Evolutionary conservation across 2,888 invertebrate species (phyloP), one percentile per base, ranked within the genome.

Genomic region (Scelioninae gen. 2): DNA sequence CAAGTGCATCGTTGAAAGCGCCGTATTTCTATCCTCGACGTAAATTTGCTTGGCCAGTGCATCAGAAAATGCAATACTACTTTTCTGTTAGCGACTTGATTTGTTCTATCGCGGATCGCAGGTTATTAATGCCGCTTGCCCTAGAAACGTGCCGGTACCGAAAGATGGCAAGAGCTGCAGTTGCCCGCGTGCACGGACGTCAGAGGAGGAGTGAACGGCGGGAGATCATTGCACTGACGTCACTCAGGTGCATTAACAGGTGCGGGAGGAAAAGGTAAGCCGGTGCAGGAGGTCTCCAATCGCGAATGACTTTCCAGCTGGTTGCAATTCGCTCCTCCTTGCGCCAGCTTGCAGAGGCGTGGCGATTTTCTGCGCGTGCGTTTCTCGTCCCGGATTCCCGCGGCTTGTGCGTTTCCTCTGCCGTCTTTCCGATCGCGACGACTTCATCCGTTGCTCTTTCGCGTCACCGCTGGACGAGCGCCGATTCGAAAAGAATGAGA

Each of bases 231-330:
- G 80, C 77, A 37, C 53, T 79, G 78, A 82, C 84, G 81, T 83
- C 80, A 81, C 77, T 77, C 83, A 84, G 83, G 83, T 84, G 83
- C 79, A 83, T 81, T 80, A 81, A 81, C 81, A 80, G 76, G 50
- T 71, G 78, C 61, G 68, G 77, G n/a, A n/a, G 69, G 65, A 63
- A 74, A 53, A 73, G 75, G 72, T 73, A 52, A 61, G 80, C 81
- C 81, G 83, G 82, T 83, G 82, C 82, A 81, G 77, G 76, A 79
- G 77, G 79, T 84, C 82, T 81, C 84, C 85, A 84, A 85, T 85
- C 80, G 79, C 78, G 79, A 80, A 78, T 81, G 78, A 74, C 80
- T 80, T 79, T 78, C 61, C 69, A 70, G 78, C 79, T 78, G 76
- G 79, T 79, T 75, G 76, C 81, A 77, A 74, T 76, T 78, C 73